Evolutionary conservation across 2,113 vertebrate genomes (phyloP).

Genomic region (Engraulis encrasicolus): DNA sequence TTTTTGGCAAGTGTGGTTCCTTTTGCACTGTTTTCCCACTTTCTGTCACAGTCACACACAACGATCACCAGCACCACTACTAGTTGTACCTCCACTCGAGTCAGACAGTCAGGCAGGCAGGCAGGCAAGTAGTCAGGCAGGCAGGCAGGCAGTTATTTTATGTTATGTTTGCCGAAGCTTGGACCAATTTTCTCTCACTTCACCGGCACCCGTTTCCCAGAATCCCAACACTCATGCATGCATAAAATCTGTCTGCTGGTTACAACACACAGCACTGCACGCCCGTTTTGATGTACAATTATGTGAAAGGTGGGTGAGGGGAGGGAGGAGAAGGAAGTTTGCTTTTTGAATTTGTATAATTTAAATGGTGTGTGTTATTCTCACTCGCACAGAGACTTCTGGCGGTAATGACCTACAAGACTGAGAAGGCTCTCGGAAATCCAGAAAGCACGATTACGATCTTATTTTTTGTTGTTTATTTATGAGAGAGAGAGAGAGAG

Average conservation of each 20-base stretch:
- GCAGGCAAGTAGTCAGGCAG: not conserved
- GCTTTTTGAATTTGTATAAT: conserved; percentile 6
- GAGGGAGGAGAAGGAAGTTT: not conserved
- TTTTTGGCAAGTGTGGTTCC: not conserved
- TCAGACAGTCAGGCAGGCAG: no score
- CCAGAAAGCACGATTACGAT: not conserved
- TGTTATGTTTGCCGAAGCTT: not conserved
- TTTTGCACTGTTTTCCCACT: not conserved
- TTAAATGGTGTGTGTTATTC: not conserved
- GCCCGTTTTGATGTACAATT: not conserved
- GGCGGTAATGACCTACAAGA: not conserved
- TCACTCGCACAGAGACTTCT: not conserved
- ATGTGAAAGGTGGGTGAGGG: no score
- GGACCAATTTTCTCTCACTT: not conserved
- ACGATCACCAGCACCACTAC: not conserved
- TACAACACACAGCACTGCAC: not conserved
- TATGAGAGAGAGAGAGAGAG: no score
- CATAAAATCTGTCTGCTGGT: conserved; percentile 6
- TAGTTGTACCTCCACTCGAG: not conserved
- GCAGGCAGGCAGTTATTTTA: not conserved
- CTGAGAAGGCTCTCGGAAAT: not conserved
- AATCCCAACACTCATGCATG: conserved; percentile 5
- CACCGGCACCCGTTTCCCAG: not conserved
- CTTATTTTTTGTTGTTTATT: no score
- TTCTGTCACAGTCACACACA: not conserved